Base-by-base conservation (phyloP, 2,888 invertebrate genomes). In the Nebria brevicollis region DNA sequence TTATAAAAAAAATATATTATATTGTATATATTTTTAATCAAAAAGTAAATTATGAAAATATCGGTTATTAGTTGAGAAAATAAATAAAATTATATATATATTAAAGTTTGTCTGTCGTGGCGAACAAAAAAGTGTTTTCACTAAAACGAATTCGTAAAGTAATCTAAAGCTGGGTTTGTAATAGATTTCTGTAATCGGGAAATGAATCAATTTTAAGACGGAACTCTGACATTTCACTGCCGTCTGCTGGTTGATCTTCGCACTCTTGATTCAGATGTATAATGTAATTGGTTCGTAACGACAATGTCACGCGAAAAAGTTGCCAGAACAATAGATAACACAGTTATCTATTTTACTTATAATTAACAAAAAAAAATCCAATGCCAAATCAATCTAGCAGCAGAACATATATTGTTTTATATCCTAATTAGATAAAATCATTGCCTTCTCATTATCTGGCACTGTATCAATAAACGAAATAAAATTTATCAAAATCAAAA, bases 171-270 rank as follows among this genome's bases (percentile, higher is more conserved):
- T 72, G 26, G 26, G 26, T 34, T 15, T n/a, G 42, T 80, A 75
- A 80, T 80, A 80, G 80, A 80, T 80, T 80, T 75, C 75, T 80
- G 80, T 75, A 80, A 75, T 80, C 75, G 80, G 80, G 80, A 80
- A 80, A 80, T 80, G 75, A 80, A 70, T 70, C 80, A 80, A 80
- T 80, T 80, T 80, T 68, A 68, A 75, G 72, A 75, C 80, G 80
- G 80, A 80, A 80, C 70, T 43, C 68, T 80, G 80, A 80, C 80
- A 80, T 80, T 80, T 75, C 73, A 70, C 54, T 15, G 66, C 76
- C 10, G 11, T 20, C 72, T 72, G 2, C 54, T 26, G n/a, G 66
- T 79, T 66, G 79, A 78, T 78, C 78, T 78, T 78, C 72, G 54
- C 54, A 78, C 73, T 74, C 54, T 79, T 75, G 75, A 74, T 73